Evolutionary conservation across 1,140 invertebrate genomes (phyloP), one percentile per base, ranked within the genome.

Genomic region (Aethina tumida): DNA sequence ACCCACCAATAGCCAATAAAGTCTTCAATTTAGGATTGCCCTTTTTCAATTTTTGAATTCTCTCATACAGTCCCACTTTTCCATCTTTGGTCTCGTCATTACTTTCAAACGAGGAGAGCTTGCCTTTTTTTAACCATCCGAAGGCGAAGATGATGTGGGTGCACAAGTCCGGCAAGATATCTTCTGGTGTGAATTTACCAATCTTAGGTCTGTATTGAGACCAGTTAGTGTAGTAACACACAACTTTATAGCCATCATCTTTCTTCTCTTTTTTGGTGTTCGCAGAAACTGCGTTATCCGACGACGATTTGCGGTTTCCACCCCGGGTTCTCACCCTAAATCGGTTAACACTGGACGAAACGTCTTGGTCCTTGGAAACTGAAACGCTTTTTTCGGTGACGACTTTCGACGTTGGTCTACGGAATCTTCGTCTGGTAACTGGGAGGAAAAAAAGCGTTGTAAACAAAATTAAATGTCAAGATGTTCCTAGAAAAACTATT

Each of bases 171-270:
- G 92, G 87, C 37, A 92, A 81, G 43, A 97, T 95, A 60, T 97
- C 89, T 68, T 97, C 93, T 0, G 94, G 93, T 19, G 79, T 58
- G 65, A 92, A 97, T 67, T 96, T 96, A 18, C 89, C 93, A 37
- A 86, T 69, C 59, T 94, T 95, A 1, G 82, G 80, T 34, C 93
- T 70, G 59, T 97, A 97, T 58, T 97, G 93, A 0, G 93, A 92
- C 93, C 93, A 97, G 67, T 97, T 96, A 12, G 90, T 95, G 65
- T 94, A 96, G 61, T 96, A 97, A 59, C 92, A 96, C 1, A 94
- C 89, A 35, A 93, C 69, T 66, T 77, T 77, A 50, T 78, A 75
- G 25, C 69, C 73, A 60, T 76, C 73, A 43, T 77, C 75, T 26
- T 73, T 65, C 59, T 74, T 70, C 52, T 73, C 66, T 45, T 69